Base-by-base conservation (phyloP, 37 sponge, comb jelly and placozoan species). In the Mnemiopsis leidyi region DNA sequence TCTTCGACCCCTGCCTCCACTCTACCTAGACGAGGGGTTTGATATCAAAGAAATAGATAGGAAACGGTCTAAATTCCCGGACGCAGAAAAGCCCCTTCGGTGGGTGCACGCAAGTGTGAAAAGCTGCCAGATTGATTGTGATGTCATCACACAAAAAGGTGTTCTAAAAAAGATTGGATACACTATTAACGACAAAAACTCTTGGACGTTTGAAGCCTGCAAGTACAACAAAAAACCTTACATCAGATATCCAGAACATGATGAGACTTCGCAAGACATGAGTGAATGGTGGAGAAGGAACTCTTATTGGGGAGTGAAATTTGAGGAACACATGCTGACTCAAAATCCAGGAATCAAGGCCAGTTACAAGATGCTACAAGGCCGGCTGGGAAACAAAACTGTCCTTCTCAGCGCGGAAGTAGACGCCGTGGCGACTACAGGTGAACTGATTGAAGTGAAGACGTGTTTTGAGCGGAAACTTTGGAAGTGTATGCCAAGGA, bases 161-260 rank as follows among this genome's bases (percentile, higher is more conserved):
- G 73, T 69, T 23, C n/a, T 69, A 16, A 69, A 69, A 69, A 25
- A 5, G 3, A 69, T 69, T n/a, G 73, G 73, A 20, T 20, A 69
- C 73, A 69, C 73, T 23, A 69, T 28, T n/a, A 21, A 20, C 73
- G 21, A 69, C 73, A 69, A 69, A 25, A 69, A 69, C 29, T 25
- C 73, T 28, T 69, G 73, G 73, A 69, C 24, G 29, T 23, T 69
- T 25, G 73, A 69, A 69, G 73, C 73, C n/a, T 69, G 73, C 73
- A 69, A 69, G 73, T 69, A 28, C 21, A 25, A 25, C 2, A 25
- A 25, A 20, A 69, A 69, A 25, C 73, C 21, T 25, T 69, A 69
- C 73, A 23, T 69, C 2, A 21, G 73, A 28, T 28, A 23, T 3
- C 29, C 29, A 5, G n/a, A 5, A 23, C 9, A 48, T 18, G 61